Percentiles rank a stretch among this genome's conserved stretches.
Evolutionary conservation across 2,888 invertebrate species (phyloP).

Genomic region (Actias luna): DNA sequence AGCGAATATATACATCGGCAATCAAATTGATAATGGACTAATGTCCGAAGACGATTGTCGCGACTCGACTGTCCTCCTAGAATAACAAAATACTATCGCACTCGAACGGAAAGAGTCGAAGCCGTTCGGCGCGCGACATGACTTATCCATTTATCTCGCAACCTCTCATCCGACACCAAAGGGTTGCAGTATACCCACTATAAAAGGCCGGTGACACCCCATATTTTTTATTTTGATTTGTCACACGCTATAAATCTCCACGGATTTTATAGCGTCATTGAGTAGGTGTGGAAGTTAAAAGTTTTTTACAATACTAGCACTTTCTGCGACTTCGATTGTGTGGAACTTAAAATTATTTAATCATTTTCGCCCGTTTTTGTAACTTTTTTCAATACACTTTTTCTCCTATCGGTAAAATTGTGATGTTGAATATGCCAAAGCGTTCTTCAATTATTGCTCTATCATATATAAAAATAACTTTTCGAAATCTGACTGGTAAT

Average conservation of each 20-base stretch:
- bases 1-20: constrained; percentile 7
- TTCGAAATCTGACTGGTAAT: too few species aligned
- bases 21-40: constrained; percentile 12
- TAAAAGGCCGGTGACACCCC: constrained; percentile 14
- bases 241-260: constrained; percentile 11
- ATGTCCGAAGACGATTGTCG: constrained; percentile 3
- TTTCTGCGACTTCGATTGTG: too few species aligned
- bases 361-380: too few species aligned
- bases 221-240: constrained; percentile 13
- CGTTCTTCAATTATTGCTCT: too few species aligned
- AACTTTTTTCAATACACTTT: too few species aligned
- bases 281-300: constrained; percentile 15
- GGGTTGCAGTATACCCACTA: constrained; percentile 48
- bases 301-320: too few species aligned
- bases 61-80: neutral
- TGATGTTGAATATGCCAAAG: too few species aligned
- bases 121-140: constrained; percentile 59
- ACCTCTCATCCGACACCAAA: constrained; percentile 50
- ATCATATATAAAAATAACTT: too few species aligned
- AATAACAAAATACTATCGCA: constrained; percentile 20
- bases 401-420: too few species aligned
- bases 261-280: constrained; percentile 14
- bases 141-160: constrained; percentile 73
- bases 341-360: too few species aligned
- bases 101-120: constrained; percentile 62